Conservation (phyloP, 1,140 invertebrate genomes). For the Druon quercuslanigerum region DNA sequence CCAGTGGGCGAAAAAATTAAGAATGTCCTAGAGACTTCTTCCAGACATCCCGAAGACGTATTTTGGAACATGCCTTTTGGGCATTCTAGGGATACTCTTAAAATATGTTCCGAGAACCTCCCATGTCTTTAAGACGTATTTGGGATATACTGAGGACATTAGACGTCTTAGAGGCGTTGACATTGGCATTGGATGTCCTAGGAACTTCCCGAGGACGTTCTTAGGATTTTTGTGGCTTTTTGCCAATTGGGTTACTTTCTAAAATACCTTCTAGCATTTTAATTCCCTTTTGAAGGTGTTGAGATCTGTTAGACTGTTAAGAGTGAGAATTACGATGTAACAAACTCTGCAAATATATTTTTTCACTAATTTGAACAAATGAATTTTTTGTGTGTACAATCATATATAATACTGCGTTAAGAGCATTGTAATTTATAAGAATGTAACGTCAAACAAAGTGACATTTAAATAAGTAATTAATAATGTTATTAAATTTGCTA, state of each 20-base stretch:
- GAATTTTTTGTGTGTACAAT: not conserved
- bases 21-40: too few relatives aligned
- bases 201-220: too few relatives aligned
- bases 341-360: slow-evolving; percentile 16
- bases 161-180: too few relatives aligned
- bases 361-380: not conserved
- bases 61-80: too few relatives aligned
- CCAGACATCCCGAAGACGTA: too few relatives aligned
- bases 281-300: not conserved
- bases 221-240: too few relatives aligned
- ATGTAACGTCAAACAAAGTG: not conserved
- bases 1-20: too few relatives aligned
- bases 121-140: too few relatives aligned
- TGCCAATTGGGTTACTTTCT: not conserved
- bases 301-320: not conserved
- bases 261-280: not conserved
- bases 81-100: too few relatives aligned
- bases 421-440: slow-evolving; percentile 5
- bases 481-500: not conserved
- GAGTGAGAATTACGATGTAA: not conserved
- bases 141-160: too few relatives aligned
- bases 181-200: too few relatives aligned
- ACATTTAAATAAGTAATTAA: not conserved
- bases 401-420: not conserved
- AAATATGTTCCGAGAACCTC: too few relatives aligned